Percentiles rank a stretch among this genome's conserved stretches.
These are phyloP conservation scores for Pelvicachromis taeniatus DNA, from an alignment of 2,113 vertebrate genomes.

Conservation along the genomic window DNA sequence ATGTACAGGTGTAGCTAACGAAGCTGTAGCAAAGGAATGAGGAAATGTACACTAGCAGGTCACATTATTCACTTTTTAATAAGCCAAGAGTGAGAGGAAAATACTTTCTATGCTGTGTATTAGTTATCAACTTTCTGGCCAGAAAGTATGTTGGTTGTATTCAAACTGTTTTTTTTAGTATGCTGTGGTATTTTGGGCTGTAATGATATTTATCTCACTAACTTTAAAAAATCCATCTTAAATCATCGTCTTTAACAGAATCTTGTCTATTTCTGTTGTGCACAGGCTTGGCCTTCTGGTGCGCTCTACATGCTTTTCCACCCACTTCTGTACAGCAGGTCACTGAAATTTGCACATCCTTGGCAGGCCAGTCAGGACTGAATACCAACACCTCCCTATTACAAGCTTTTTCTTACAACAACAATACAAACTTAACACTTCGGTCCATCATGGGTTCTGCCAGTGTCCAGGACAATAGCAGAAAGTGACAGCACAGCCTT, in stretches of 20 bases:
- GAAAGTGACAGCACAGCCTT: neutral
- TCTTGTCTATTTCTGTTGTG: neutral
- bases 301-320: neutral
- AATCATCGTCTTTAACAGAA: neutral
- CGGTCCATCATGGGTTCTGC: neutral
- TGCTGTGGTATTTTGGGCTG: neutral
- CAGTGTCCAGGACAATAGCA: neutral
- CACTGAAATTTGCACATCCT: neutral
- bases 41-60: constrained; percentile 48
- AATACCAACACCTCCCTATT: neutral
- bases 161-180: neutral
- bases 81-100: constrained; percentile 22
- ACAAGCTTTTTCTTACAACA: neutral
- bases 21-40: constrained; percentile 50
- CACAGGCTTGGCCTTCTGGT: neutral
- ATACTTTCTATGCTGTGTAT: neutral
- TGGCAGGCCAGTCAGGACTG: neutral
- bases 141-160: neutral
- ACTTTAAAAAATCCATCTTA: neutral
- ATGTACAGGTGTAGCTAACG: constrained; percentile 54
- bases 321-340: neutral
- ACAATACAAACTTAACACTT: neutral
- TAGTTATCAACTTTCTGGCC: constrained; percentile 7
- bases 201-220: neutral
- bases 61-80: constrained; percentile 40